Base-by-base conservation (phyloP, 1,140 invertebrate species). In the Sminthurides bifidus region DNA sequence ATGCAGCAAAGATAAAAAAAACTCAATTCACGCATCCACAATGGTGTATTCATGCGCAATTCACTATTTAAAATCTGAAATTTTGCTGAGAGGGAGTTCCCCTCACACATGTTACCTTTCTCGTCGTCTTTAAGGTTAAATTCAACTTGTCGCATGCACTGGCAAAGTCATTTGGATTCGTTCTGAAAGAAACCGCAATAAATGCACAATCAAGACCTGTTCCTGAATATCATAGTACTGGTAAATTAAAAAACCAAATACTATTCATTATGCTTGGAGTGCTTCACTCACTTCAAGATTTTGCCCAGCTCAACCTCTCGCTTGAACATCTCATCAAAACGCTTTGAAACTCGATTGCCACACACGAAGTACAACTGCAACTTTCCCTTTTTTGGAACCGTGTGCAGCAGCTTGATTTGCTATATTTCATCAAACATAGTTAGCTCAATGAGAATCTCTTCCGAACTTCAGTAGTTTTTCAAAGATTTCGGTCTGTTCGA, bases 341-440 rank as follows among this genome's bases (percentile, higher is more conserved):
- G 74, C 29, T 73, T 73, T 0, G 80, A 65, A 0, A 86, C 79
- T 61, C 85, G 71, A 35, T 77, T 73, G 1, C 85, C 87, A 29
- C 81, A 79, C 2, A 88, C 66, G 70, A 87, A 89, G 60, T 78
- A 72, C 0, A 84, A 68, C 48, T 84, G 81, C 0, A 72, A 77
- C 69, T 85, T 86, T 15, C 76, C 75, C 62, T 85, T 84, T 69
- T 84, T 85, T 51, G 81, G 80, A 65, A 87, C 84, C 2, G 71
- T 68, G 45, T 78, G 74, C 1, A 86, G 60, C 21, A 89, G 65
- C 69, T 88, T 89, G 6, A 89, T 77, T 3, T 69, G 61, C 74
- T 76, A 60, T 3, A 27, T n/a, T 17, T 2, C 35, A 53, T 33
- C 4, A 53, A 46, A 17, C 30, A 43, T n/a, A n/a, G n/a, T n/a